Base-by-base conservation (phyloP, 2,797 vertebrate species). In the Rhadinocentrus ornatus region DNA sequence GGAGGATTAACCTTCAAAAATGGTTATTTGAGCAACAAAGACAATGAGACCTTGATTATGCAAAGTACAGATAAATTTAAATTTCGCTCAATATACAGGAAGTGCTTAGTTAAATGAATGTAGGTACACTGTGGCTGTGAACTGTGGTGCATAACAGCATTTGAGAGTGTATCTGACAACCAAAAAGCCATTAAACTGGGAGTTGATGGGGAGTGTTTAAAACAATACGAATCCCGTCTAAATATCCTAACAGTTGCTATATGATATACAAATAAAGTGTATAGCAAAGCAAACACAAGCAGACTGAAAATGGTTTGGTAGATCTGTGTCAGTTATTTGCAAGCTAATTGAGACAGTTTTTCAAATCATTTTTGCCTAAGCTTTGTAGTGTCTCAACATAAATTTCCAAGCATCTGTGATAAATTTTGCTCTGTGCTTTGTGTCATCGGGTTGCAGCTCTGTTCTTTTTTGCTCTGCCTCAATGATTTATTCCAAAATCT, bases 91-190 rank as follows among this genome's bases (percentile, higher is more conserved):
- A 74, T 78, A 85, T 70, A 73, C 26, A 77, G 75, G 64, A 32
- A 37, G 24, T 60, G 32, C 63, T 72, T 74, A 75, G 71, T 60
- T 76, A 66, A 81, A 61, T 77, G 73, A 75, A 80, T 26, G n/a
- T 37, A 65, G 35, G 69, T 63, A 68, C 72, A 71, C 29, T 64
- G 41, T 46, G 56, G 62, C 52, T 61, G 31, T 66, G 71, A 72
- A 77, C 73, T 66, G 77, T 86, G 67, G 64, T 88, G 87, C 86
- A 84, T 84, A 69, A 80, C 82, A 86, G 62, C 41, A 59, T 85
- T 89, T 80, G 60, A 85, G 71, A 83, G 69, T 31, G 52, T 80
- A 69, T 86, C 76, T 83, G 69, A 83, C 77, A 74, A 85, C 63
- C 31, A 54, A 71, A 85, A 82, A 72, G 61, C 56, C 63, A 70